Base-by-base conservation (phyloP, 2,113 vertebrate species). In the Aegithalos caudatus region DNA sequence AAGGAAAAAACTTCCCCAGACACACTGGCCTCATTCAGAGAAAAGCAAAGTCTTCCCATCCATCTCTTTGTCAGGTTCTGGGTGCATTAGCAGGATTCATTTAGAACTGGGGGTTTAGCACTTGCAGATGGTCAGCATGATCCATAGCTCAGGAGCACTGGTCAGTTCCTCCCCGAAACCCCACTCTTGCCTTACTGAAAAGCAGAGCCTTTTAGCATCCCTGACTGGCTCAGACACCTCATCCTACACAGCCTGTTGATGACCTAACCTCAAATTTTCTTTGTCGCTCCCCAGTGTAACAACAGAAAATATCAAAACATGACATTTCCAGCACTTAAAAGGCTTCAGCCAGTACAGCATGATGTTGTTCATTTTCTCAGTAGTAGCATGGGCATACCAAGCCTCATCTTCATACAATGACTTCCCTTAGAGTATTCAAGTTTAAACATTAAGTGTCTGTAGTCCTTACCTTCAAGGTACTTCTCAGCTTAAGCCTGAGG, bases 231-330 rank as follows among this genome's bases (percentile, higher is more conserved):
- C 64, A 78, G 51, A 81, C 17, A 44, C n/a, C 13, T 86, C 56
- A 86, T 56, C 35, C 80, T 20, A 15, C 51, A 51, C 65, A 78
- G 57, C 19, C 44, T 64, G 12, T 42, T 74, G 37, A 74, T 71
- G 60, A 56, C 35, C 69, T 81, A 69, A 81, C 22, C 64, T 93
- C 58, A 60, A 78, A n/a, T 74, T 86, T 92, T 60, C 53, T 81
- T 81, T 81, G 17, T 81, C 57, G 51, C 31, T 79, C 9, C 64
- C 82, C 48, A 81, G 20, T 44, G 38, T 81, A 64, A 76, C 53
- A 57, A 35, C 69, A 81, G 53, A 84, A 93, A 73, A 72, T 71
- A 94, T 38, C 61, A 85, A 92, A 92, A 70, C 22, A n/a, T 47
- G 47, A 67, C 53, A 72, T 69, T 92, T 94, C 20, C 61, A 85